These are phyloP conservation scores for Lasioglossum baleicum DNA, from an alignment of 1,140 invertebrate genomes.

Conservation along the genomic window DNA sequence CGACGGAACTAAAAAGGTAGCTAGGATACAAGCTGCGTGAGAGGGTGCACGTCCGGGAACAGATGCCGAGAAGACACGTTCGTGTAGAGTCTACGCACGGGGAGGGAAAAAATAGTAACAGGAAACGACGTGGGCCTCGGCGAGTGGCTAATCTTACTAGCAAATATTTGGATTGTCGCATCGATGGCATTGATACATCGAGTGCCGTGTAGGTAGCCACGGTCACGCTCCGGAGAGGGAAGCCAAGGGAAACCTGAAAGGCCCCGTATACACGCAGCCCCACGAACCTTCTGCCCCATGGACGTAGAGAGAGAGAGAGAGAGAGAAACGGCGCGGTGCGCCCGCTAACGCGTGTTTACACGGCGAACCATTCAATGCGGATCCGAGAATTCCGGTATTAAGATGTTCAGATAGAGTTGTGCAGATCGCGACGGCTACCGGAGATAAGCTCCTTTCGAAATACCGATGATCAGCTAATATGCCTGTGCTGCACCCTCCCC, in stretches of 20 bases:
- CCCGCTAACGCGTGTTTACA: slow-evolving; percentile 54
- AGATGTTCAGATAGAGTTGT: slow-evolving; percentile 69
- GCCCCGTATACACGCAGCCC: slow-evolving; percentile 17
- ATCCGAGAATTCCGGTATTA: slow-evolving; percentile 67
- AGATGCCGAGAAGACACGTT: slow-evolving; percentile 34
- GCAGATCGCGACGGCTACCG: slow-evolving; percentile 22
- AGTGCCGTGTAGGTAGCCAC: slow-evolving; percentile 59
- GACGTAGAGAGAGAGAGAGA: slow-evolving; percentile 6
- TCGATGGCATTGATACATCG: slow-evolving; percentile 75
- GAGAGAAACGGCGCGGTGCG: slow-evolving; percentile 8
- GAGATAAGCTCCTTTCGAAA: slow-evolving; percentile 43
- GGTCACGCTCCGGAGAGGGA: slow-evolving; percentile 6
- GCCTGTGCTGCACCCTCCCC: slow-evolving; percentile 13
- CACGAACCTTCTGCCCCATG: too few species aligned
- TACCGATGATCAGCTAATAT: slow-evolving; percentile 52
- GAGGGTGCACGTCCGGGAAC: slow-evolving; percentile 5
- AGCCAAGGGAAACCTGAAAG: slow-evolving; percentile 40
- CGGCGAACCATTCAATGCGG: slow-evolving; percentile 44
- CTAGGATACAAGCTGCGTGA: background rate
- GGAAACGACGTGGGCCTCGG: slow-evolving; percentile 57
- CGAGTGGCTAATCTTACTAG: slow-evolving; percentile 74
- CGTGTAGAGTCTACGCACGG: slow-evolving; percentile 5
- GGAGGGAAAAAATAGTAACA: slow-evolving; percentile 51
- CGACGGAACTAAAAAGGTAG: background rate
- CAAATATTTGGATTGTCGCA: slow-evolving; percentile 80